phyloP scores from a whole-genome alignment of 2,888 invertebrate species.

The Dendrolimus houi region DNA sequence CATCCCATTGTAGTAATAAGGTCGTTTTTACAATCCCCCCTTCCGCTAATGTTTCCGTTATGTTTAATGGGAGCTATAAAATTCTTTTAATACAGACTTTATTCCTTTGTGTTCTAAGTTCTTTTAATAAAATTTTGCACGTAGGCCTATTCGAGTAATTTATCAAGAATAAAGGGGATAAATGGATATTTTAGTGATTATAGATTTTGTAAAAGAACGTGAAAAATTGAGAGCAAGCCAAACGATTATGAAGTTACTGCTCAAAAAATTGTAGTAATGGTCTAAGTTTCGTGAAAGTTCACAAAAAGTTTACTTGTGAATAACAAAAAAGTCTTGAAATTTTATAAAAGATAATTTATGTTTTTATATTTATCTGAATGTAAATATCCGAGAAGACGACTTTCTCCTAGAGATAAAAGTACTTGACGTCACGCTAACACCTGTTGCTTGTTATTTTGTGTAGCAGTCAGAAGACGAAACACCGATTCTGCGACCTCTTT shows the following conservation, averaged over 20 bases:
- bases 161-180: too few relatives aligned
- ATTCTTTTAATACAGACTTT: constrained; percentile 43
- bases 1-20: constrained; percentile 64
- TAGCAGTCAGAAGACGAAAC: not conserved
- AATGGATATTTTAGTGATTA: too few relatives aligned
- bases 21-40: constrained; percentile 56
- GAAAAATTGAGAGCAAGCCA: too few relatives aligned
- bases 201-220: too few relatives aligned
- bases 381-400: too few relatives aligned
- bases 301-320: too few relatives aligned
- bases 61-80: constrained; percentile 60
- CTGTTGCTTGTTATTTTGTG: not conserved
- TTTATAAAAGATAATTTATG: too few relatives aligned
- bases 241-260: too few relatives aligned
- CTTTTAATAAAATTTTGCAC: constrained; percentile 8
- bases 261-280: too few relatives aligned
- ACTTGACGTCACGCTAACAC: not conserved
- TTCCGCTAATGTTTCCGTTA: constrained; percentile 47
- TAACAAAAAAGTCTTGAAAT: too few relatives aligned
- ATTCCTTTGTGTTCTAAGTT: constrained; percentile 41
- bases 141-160: not conserved
- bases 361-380: too few relatives aligned
- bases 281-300: too few relatives aligned
- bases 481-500: not conserved
- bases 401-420: not conserved